Conservation (phyloP, 2,797 vertebrate genomes). For the Hozukius guyotensis region DNA sequence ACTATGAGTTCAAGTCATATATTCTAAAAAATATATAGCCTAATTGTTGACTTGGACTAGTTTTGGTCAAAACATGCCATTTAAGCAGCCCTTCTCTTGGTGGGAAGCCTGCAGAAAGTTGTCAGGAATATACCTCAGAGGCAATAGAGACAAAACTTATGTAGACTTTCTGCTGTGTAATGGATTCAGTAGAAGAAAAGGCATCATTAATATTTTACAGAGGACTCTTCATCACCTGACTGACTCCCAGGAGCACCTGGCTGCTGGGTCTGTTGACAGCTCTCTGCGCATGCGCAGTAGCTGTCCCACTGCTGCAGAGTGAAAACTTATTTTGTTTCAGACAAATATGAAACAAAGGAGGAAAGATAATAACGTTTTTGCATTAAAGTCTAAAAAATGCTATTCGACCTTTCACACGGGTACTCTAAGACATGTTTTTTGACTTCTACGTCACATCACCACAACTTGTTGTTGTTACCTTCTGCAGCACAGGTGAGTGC, state of each 20-base stretch:
- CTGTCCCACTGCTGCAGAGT: not conserved
- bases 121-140: not conserved
- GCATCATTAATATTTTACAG: slow-evolving; percentile 59
- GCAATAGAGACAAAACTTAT: not conserved
- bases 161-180: not conserved
- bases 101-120: not conserved
- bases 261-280: slow-evolving; percentile 15
- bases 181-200: not conserved
- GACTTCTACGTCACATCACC: not conserved
- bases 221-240: slow-evolving; percentile 39
- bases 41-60: not conserved
- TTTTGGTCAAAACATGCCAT: not conserved
- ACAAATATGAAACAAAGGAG: not conserved
- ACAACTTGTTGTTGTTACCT: not conserved
- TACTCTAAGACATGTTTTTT: not conserved
- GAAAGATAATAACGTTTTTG: fast-evolving
- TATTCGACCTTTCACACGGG: too few species aligned
- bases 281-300: slow-evolving; percentile 21
- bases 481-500: slow-evolving; percentile 48
- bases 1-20: not conserved
- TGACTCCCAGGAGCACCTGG: slow-evolving; percentile 13
- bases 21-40: not conserved
- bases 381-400: not conserved
- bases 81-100: not conserved
- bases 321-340: not conserved